Percentiles rank a stretch among this genome's conserved stretches.
Evolutionary conservation across 2,888 invertebrate species (phyloP).

Genomic region (Eristalinus aeneus): DNA sequence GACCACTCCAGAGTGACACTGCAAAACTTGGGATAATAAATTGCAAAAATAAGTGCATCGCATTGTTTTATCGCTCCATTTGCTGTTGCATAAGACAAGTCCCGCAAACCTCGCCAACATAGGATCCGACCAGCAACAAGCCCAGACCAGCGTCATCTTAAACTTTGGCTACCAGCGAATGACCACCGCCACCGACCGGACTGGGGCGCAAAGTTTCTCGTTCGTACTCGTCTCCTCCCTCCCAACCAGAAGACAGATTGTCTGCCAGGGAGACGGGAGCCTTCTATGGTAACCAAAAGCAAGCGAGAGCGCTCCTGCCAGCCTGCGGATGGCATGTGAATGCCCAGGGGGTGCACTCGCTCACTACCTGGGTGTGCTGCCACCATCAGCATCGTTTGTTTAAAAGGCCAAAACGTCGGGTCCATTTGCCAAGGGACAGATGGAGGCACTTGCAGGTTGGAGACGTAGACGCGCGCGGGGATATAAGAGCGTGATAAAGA

Average conservation of each 20-base stretch:
- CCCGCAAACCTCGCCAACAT: slow-evolving; percentile 21
- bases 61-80: slow-evolving; percentile 48
- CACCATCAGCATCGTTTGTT: slow-evolving; percentile 35
- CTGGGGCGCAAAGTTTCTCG: not conserved
- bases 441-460: not conserved
- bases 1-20: slow-evolving; percentile 37
- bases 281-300: not conserved
- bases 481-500: slow-evolving; percentile 1
- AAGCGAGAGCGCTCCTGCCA: not conserved
- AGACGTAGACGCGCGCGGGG: not conserved
- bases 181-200: slow-evolving; percentile 14
- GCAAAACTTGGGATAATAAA: slow-evolving; percentile 47
- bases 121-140: slow-evolving; percentile 22
- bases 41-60: slow-evolving; percentile 50
- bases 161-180: slow-evolving; percentile 52
- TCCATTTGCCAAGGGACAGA: slow-evolving; percentile 18
- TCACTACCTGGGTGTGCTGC: slow-evolving; percentile 5
- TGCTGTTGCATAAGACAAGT: slow-evolving; percentile 29
- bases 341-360: slow-evolving; percentile 16
- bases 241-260: slow-evolving; percentile 15
- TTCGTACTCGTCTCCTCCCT: slow-evolving; percentile 27
- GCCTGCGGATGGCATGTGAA: slow-evolving; percentile 34
- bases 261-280: not conserved
- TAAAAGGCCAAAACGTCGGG: slow-evolving; percentile 43
- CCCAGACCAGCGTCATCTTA: slow-evolving; percentile 22